Percentiles rank a stretch among this genome's conserved stretches.
Evolutionary conservation across 2,888 invertebrate species (phyloP).

Genomic region (Apeira syringaria): DNA sequence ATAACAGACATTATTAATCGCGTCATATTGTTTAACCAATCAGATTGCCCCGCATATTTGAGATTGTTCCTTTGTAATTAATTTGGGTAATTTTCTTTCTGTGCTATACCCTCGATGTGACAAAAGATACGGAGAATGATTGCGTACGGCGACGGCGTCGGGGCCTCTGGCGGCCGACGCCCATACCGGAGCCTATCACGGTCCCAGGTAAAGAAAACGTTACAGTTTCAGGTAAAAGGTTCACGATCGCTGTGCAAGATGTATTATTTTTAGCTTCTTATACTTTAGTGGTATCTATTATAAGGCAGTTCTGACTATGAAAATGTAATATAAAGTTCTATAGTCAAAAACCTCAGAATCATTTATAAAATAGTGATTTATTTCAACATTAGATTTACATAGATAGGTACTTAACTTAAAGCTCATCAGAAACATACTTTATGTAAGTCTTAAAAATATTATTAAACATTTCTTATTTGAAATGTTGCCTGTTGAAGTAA

Average conservation of each 20-base stretch:
- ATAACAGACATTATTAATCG: neutral
- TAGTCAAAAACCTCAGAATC: no score
- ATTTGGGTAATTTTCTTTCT: slow-evolving; percentile 7
- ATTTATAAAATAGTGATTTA: no score
- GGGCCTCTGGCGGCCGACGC: neutral
- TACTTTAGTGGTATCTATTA: no score
- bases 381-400: no score
- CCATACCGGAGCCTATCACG: neutral
- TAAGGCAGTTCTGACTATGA: no score
- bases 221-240: neutral
- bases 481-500: no score
- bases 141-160: neutral
- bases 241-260: neutral
- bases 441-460: no score
- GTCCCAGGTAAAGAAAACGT: slow-evolving; percentile 7
- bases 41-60: neutral
- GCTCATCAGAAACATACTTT: no score
- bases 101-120: slow-evolving; percentile 11
- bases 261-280: neutral
- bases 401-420: no score
- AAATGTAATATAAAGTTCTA: no score
- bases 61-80: slow-evolving; percentile 1
- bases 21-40: neutral
- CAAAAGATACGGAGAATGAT: slow-evolving; percentile 7
- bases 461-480: no score